Conservation (phyloP, 1,140 invertebrate species). For the Trichonephila inaurata region DNA sequence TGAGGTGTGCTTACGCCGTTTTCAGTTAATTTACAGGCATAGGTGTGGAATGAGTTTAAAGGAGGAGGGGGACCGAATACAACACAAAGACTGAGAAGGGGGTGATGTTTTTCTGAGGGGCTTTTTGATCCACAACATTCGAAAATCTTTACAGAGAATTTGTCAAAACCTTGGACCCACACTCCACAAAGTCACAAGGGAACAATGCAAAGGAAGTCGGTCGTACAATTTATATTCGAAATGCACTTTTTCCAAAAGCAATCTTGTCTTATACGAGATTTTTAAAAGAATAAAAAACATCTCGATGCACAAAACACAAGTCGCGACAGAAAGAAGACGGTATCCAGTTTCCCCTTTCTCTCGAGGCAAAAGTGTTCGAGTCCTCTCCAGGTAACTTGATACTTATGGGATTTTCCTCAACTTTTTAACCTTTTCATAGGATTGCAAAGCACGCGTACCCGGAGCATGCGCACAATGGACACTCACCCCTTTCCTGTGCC, state of each 20-base stretch:
- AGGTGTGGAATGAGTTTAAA: too few species aligned
- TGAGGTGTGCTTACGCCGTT: too few species aligned
- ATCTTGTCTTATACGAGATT: not conserved
- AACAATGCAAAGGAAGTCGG: not conserved
- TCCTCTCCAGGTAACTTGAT: not conserved
- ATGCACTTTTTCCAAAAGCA: not conserved
- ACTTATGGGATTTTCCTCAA: slow-evolving; percentile 35
- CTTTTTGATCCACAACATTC: too few species aligned
- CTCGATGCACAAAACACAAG: too few species aligned
- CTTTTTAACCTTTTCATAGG: slow-evolving; percentile 27
- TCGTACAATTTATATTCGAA: not conserved
- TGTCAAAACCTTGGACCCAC: not conserved
- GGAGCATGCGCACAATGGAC: slow-evolving; percentile 19
- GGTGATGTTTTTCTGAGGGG: too few species aligned
- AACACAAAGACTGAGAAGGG: too few species aligned
- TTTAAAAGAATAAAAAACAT: too few species aligned
- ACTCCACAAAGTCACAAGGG: not conserved
- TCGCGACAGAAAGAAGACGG: not conserved
- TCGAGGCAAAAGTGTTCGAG: not conserved
- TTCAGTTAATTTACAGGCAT: too few species aligned
- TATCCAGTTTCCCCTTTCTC: not conserved
- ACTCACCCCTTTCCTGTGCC: slow-evolving; percentile 1
- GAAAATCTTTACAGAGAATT: not conserved
- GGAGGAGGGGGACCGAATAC: too few species aligned
- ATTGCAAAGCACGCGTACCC: slow-evolving; percentile 2